Base-by-base conservation (phyloP, 2,113 vertebrate genomes). In the Stercorarius parasiticus region DNA sequence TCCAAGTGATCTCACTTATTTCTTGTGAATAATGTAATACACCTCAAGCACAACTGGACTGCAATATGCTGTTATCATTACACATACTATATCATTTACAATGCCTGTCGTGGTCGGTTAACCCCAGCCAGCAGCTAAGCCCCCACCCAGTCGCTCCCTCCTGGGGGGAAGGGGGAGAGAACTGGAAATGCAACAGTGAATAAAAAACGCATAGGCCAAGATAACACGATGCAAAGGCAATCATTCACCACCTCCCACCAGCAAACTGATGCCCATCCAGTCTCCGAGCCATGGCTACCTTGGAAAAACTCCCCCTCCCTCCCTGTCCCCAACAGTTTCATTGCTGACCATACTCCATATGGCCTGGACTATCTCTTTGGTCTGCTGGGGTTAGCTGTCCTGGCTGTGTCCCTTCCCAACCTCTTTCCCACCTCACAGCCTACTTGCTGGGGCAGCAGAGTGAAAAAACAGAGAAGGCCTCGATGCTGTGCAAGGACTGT, bases 91-190 rank as follows among this genome's bases (percentile, higher is more conserved):
- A 65, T 42, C 0, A 81, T 62, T 81, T 47, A 47, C 90, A 90
- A 78, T 70, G 80, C 55, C 58, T 25, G 13, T 18, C 0, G 0
- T 4, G 4, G 27, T 64, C 70, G 6, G 19, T 40, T 67, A 82
- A 81, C 15, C 16, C 32, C 52, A 71, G 43, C 19, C 66, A 76
- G 42, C 26, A 92, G 47, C 25, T 72, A 55, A 64, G 22, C 5
- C 65, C 40, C 17, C 40, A 82, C 21, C 20, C 47, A 72, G 56
- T 40, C 5, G 4, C 22, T 23, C 22, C 15, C 17, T 43, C 32
- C 40, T 12, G 9, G 30, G 21, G 25, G 5, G 2, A 55, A 14
- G 10, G 62, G 11, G 21, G 34, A 70, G 27, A 74, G 40, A 84
- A 70, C 0, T 23, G 13, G 13, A 82, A 86, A 16, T 2, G 3